Base-by-base conservation (phyloP, 1,140 invertebrate genomes). In the Scaptomyza montana region DNA sequence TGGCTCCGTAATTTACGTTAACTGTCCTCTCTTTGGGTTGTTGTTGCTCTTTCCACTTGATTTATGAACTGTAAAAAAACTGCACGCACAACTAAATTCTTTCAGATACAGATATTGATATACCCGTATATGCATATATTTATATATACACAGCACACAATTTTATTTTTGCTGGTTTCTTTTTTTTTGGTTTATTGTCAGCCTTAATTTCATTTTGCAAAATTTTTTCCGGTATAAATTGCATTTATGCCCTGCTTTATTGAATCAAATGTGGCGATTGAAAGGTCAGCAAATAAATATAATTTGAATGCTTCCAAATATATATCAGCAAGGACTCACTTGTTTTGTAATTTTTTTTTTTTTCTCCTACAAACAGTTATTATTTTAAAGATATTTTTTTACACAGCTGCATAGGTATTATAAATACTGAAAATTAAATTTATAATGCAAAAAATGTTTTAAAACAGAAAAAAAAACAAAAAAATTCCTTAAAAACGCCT, bases 1-100 rank as follows among this genome's bases (percentile, higher is more conserved):
- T 69, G 89, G 89, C 72, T 69, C 63, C 78, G 74, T 75, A 82
- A 90, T 90, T 90, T 87, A 90, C 87, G 90, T 90, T 90, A 87
- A 90, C 90, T 90, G 82, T 87, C 76, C 81, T 73, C 71, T 66
- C 55, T 64, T 54, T 79, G 5, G 2, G 30, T 67, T 41, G 19
- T 30, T 41, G 54, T 51, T 68, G 46, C 25, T 19, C 25, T 28
- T 59, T 28, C 28, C 19, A 73, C 64, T 75, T 86, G 81, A 89
- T 89, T 77, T 89, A 87, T 89, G 84, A 82, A 87, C 84, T 89
- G 72, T 55, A 68, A 87, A 86, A 74, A 39, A 60, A 59, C 53
- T 55, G 62, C 62, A 60, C 33, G 50, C 53, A 70, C 67, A 75
- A 66, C 53, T 47, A 69, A 43, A 69, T 5, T 6, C 19, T 43